These are phyloP conservation scores for Miniopterus natalensis DNA, from an alignment of 2,113 vertebrate species.

Conservation along the genomic window DNA sequence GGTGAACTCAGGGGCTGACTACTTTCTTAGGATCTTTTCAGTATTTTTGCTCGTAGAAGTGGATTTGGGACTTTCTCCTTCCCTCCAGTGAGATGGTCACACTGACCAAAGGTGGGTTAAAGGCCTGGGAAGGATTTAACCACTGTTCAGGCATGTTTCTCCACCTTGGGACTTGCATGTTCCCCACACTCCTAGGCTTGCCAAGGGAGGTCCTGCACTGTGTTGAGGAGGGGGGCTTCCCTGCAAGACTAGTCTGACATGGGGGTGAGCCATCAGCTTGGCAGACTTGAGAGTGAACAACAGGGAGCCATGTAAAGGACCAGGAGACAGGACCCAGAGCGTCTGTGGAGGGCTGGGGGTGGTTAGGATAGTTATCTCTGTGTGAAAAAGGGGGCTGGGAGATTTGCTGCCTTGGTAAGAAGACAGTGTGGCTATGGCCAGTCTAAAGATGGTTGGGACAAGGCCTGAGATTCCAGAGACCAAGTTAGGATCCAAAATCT, in stretches of 20 bases:
- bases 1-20: background rate
- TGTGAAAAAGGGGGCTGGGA: background rate
- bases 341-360: background rate
- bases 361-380: background rate
- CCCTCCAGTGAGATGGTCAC: background rate
- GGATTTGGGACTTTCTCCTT: conserved; percentile 1
- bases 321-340: background rate
- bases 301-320: background rate
- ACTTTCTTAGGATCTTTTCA: background rate
- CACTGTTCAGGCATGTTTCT: background rate
- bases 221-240: background rate
- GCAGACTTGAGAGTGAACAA: background rate
- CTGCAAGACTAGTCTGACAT: background rate
- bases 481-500: background rate
- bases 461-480: background rate
- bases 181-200: background rate
- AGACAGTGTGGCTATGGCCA: background rate
- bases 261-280: background rate
- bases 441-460: background rate
- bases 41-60: background rate
- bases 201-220: background rate
- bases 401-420: background rate
- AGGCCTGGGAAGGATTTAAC: background rate
- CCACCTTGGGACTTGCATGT: background rate
- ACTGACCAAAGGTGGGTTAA: background rate